Conservation (phyloP, 1,140 invertebrate species). For the Macrobrachium nipponense region DNA sequence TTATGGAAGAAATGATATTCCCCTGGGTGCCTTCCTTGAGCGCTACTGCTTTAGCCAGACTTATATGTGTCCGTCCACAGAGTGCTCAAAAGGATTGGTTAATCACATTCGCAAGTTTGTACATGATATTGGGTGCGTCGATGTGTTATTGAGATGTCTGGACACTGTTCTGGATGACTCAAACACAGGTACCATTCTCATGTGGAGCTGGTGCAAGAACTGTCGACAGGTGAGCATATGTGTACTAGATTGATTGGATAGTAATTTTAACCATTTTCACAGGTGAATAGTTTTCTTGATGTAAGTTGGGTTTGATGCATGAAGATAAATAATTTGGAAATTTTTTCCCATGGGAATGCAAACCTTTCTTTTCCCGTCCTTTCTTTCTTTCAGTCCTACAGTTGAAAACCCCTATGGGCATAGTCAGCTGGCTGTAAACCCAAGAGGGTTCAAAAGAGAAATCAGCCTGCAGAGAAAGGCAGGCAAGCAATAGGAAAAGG, state of each 20-base stretch:
- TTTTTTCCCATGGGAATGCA: no score
- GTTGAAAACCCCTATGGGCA: no score
- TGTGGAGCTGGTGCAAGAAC: constrained; percentile 88
- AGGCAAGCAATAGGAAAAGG: no score
- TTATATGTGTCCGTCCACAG: constrained; percentile 80
- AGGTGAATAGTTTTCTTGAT: no score
- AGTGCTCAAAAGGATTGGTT: constrained; percentile 84
- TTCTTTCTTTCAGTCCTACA: no score
- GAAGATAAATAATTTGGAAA: no score
- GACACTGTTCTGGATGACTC: constrained; percentile 66
- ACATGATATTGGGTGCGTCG: constrained; percentile 81
- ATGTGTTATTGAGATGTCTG: constrained; percentile 75
- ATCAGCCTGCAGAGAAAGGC: no score
- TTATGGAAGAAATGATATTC: constrained; percentile 94
- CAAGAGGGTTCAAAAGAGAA: no score
- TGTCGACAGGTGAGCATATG: constrained; percentile 76
- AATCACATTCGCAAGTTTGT: constrained; percentile 89
- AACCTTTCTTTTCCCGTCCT: no score
- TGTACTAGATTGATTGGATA: neutral
- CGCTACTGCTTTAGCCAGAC: constrained; percentile 88
- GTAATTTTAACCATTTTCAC: no score
- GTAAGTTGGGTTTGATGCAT: no score
- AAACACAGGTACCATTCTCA: constrained; percentile 76
- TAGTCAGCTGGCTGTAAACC: no score
- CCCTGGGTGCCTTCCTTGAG: constrained; percentile 92